Conservation (phyloP, 2,888 invertebrate species). For the Hermodice carunculata region DNA sequence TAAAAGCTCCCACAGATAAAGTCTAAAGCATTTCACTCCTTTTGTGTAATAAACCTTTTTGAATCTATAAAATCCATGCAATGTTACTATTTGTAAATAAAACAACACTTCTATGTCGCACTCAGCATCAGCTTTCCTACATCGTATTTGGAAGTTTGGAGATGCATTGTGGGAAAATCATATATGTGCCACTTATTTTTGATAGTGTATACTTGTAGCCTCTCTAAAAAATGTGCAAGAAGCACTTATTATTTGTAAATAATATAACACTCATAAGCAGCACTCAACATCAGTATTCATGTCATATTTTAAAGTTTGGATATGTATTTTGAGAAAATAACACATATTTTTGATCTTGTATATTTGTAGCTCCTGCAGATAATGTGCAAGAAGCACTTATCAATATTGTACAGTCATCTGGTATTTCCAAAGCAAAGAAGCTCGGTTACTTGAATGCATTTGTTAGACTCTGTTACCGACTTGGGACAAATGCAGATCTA, state of each 20-base stretch:
- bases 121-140: too few relatives aligned
- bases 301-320: too few relatives aligned
- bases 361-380: constrained; percentile 71
- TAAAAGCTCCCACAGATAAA: too few relatives aligned
- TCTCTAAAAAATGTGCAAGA: not conserved
- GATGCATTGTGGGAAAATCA: not conserved
- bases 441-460: constrained; percentile 90
- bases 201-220: not conserved
- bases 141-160: too few relatives aligned
- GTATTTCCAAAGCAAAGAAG: constrained; percentile 82
- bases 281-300: too few relatives aligned
- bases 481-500: constrained; percentile 75
- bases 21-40: too few relatives aligned
- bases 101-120: too few relatives aligned
- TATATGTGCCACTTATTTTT: not conserved
- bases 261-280: too few relatives aligned
- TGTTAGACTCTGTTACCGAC: constrained; percentile 81
- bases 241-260: too few relatives aligned
- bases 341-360: not conserved
- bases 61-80: too few relatives aligned
- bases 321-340: not conserved
- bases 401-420: constrained; percentile 76
- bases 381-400: constrained; percentile 76
- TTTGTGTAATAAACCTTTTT: too few relatives aligned
- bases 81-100: too few relatives aligned